Percentiles rank a stretch among this genome's conserved stretches.
These are phyloP conservation scores for Valencia hispanica DNA, from an alignment of 2,797 vertebrate genomes.

Conservation along the genomic window DNA sequence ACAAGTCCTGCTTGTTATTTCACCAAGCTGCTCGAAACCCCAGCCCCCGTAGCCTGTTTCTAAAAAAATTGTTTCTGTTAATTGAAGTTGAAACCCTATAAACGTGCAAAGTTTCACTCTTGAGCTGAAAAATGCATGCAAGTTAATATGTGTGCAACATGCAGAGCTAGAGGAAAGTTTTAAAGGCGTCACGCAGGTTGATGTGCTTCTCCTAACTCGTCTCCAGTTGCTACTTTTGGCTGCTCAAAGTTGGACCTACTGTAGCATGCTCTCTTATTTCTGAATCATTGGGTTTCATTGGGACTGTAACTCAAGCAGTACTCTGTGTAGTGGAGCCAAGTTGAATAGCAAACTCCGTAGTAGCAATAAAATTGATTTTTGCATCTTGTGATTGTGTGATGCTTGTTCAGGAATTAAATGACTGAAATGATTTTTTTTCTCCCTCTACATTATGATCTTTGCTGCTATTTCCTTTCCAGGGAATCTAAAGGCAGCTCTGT, in stretches of 20 bases:
- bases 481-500: neutral
- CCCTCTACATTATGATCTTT: neutral
- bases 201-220: neutral
- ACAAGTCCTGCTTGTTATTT: neutral
- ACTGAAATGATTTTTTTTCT: neutral
- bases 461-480: slow-evolving; percentile 7
- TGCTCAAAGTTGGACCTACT: slow-evolving; percentile 30
- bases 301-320: slow-evolving; percentile 44
- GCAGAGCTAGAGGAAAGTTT: slow-evolving; percentile 8
- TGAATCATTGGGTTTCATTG: slow-evolving; percentile 57
- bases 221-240: slow-evolving; percentile 36
- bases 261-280: slow-evolving; percentile 36
- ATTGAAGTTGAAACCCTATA: neutral
- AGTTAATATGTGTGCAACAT: neutral
- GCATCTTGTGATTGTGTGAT: slow-evolving; percentile 7
- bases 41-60: neutral
- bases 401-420: slow-evolving; percentile 1
- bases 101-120: slow-evolving; percentile 6
- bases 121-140: neutral
- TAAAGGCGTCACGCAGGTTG: neutral
- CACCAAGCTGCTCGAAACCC: neutral
- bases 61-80: too few relatives aligned
- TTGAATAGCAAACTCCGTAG: slow-evolving; percentile 41
- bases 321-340: slow-evolving; percentile 25
- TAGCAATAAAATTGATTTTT: slow-evolving; percentile 59